Evolutionary conservation across 2,888 invertebrate genomes (phyloP).

Genomic region (Opisthograptis luteolata): DNA sequence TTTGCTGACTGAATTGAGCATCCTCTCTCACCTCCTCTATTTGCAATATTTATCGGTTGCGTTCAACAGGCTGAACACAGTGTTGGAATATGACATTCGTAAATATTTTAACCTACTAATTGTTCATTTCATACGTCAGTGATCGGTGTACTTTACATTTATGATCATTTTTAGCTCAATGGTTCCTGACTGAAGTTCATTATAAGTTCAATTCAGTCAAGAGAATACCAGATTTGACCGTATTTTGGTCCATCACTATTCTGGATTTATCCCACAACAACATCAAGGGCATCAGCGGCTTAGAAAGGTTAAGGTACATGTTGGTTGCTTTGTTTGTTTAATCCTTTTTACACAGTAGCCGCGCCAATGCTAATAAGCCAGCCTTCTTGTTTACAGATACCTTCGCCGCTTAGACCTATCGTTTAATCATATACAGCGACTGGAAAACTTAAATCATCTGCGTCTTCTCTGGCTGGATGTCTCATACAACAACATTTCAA

Average conservation of each 20-base stretch:
- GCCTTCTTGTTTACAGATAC: slow-evolving; percentile 65
- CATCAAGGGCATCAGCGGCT: slow-evolving; percentile 81
- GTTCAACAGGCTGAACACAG: slow-evolving; percentile 77
- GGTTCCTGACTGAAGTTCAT: slow-evolving; percentile 85
- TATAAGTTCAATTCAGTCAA: slow-evolving; percentile 84
- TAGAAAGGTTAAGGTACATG: slow-evolving; percentile 78
- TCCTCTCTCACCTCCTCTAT: slow-evolving; percentile 80
- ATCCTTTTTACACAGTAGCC: slow-evolving; percentile 11
- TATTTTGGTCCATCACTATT: slow-evolving; percentile 86
- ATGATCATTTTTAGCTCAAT: slow-evolving; percentile 71
- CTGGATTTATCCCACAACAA: slow-evolving; percentile 86
- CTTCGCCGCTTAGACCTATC: slow-evolving; percentile 84
- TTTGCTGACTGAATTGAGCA: slow-evolving; percentile 73
- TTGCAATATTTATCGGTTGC: slow-evolving; percentile 84
- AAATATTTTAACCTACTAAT: slow-evolving; percentile 42
- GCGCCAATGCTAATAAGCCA: slow-evolving; percentile 6
- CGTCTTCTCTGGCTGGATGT: slow-evolving; percentile 81
- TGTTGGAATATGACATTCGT: slow-evolving; percentile 83
- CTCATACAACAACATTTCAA: slow-evolving; percentile 82
- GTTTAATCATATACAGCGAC: slow-evolving; percentile 81
- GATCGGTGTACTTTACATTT: background rate
- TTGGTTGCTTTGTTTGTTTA: background rate
- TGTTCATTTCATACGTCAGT: background rate
- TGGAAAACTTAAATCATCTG: slow-evolving; percentile 83
- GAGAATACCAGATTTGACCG: slow-evolving; percentile 77